A percentile compares a stretch with the other conserved stretches of the same genome.
These are phyloP conservation scores for Podarcis raffonei DNA, from an alignment of 2,113 vertebrate species.

Conservation along the genomic window DNA sequence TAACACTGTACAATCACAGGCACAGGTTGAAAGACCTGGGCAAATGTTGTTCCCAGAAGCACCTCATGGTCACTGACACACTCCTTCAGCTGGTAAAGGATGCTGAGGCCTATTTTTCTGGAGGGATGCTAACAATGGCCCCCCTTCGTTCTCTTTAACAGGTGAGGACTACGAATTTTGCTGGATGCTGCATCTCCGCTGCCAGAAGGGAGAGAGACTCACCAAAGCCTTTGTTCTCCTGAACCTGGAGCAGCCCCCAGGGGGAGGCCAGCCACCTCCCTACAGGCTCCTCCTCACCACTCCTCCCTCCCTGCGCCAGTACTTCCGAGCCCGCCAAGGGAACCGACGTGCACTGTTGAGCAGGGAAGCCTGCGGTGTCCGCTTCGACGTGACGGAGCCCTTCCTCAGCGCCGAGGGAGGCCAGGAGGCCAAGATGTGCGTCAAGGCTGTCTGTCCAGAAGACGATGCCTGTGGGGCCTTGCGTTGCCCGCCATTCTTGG, in stretches of 20 bases:
- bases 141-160: neutral
- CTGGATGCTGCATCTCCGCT: slow-evolving; percentile 9
- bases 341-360: neutral
- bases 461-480: neutral
- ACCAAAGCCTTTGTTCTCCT: slow-evolving; percentile 16
- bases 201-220: neutral
- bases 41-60: neutral
- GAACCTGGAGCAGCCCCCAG: neutral
- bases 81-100: neutral
- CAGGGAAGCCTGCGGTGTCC: neutral
- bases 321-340: neutral
- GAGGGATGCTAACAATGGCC: neutral
- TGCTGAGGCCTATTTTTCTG: neutral
- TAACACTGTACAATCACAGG: no score
- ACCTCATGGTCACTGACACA: no score
- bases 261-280: neutral
- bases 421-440: slow-evolving; percentile 2
- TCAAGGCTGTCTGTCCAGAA: neutral
- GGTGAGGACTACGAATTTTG: slow-evolving; percentile 30
- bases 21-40: no score
- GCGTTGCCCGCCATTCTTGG: slow-evolving; percentile 35
- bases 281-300: slow-evolving; percentile 19
- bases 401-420: slow-evolving; percentile 30
- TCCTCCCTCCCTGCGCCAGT: neutral
- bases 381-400: slow-evolving; percentile 32